A percentile compares a stretch with the other conserved stretches of the same genome.
Conservation (phyloP, 1,140 invertebrate species). For the Cydia fagiglandana region DNA sequence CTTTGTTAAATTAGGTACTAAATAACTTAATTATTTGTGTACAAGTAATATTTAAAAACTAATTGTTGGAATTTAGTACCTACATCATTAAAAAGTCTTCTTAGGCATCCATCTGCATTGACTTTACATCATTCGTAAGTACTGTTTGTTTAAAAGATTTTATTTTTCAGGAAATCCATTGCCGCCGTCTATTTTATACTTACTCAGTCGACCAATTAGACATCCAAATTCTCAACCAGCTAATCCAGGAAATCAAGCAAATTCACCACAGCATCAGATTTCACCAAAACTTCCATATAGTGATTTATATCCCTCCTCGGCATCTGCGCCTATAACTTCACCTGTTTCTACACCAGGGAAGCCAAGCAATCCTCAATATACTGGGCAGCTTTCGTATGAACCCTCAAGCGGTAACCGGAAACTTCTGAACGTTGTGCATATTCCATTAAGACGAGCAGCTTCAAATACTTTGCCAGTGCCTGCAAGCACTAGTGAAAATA, state of each 20-base stretch:
- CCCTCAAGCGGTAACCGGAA: not conserved
- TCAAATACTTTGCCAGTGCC: not conserved
- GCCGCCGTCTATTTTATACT: constrained; percentile 4
- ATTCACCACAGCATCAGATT: not conserved
- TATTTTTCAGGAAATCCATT: not conserved
- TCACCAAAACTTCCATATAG: not conserved
- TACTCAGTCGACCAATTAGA: not conserved
- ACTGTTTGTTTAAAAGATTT: not conserved
- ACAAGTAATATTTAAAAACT: too few species aligned
- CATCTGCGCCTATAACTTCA: not conserved
- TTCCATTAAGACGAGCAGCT: not conserved
- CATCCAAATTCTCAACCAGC: not conserved
- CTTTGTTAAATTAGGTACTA: too few species aligned
- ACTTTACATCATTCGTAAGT: too few species aligned
- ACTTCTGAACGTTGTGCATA: constrained; percentile 10
- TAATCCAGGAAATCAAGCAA: not conserved
- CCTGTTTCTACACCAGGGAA: too few species aligned
- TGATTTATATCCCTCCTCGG: not conserved
- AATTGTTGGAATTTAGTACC: too few species aligned
- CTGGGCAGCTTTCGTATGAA: constrained; percentile 1
- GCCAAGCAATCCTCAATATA: not conserved
- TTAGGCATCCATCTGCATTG: too few species aligned
- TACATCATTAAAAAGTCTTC: too few species aligned
- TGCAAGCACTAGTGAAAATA: not conserved
- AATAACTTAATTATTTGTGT: too few species aligned